Evolutionary conservation across 2,797 vertebrate species (phyloP).

Genomic region (Pantherophis vulpinus): DNA sequence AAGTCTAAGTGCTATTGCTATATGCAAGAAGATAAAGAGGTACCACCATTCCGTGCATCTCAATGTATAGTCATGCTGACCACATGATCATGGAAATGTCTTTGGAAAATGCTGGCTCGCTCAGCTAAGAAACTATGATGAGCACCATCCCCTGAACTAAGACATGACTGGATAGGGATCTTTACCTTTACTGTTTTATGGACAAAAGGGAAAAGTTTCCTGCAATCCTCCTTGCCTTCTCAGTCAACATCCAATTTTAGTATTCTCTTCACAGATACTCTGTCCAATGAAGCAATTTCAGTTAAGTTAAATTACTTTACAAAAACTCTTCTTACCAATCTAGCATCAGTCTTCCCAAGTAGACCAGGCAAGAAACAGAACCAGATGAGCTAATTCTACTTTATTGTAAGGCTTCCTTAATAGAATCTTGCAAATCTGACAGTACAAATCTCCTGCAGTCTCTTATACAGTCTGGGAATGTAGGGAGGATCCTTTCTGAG

Average conservation of each 20-base stretch:
- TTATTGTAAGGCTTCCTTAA: neutral
- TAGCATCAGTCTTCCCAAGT: neutral
- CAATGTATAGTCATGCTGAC: neutral
- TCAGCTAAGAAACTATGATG: neutral
- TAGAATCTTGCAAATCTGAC: neutral
- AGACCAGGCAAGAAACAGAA: neutral
- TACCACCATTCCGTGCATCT: neutral
- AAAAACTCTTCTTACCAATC: slow-evolving; percentile 30
- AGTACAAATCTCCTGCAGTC: neutral
- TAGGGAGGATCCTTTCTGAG: neutral
- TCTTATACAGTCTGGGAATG: neutral
- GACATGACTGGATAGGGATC: neutral
- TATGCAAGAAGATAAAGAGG: neutral
- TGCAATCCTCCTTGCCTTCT: slow-evolving; percentile 20
- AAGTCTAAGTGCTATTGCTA: neutral
- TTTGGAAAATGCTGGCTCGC: neutral
- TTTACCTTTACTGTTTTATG: neutral
- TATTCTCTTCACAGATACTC: slow-evolving; percentile 33
- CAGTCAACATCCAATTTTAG: neutral
- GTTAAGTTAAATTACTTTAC: slow-evolving; percentile 51
- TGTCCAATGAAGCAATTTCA: neutral
- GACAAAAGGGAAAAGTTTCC: slow-evolving; percentile 39
- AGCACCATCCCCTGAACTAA: neutral
- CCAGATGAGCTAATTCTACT: neutral
- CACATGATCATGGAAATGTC: neutral